These are phyloP conservation scores for Melinaea menophilus DNA, from an alignment of 2,888 invertebrate genomes.

Conservation along the genomic window DNA sequence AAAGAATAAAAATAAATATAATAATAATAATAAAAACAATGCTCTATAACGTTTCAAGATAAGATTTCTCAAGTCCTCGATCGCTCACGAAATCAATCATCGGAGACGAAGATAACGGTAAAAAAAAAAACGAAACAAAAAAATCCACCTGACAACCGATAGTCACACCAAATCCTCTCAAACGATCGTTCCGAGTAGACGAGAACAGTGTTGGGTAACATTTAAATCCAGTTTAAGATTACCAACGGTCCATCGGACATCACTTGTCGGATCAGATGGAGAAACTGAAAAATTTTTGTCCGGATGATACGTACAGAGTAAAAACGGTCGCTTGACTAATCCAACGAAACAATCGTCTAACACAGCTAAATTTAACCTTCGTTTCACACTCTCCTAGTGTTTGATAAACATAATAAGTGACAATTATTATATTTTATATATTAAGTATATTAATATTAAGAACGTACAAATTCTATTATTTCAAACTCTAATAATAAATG, in stretches of 20 bases:
- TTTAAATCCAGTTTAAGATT: slow-evolving; percentile 47
- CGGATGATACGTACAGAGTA: slow-evolving; percentile 29
- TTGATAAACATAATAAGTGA: slow-evolving; percentile 8
- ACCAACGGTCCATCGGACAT: slow-evolving; percentile 25
- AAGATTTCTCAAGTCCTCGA: background rate
- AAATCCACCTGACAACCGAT: slow-evolving; percentile 50
- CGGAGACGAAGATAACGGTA: slow-evolving; percentile 17
- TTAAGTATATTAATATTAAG: background rate
- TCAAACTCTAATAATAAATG: too few relatives aligned
- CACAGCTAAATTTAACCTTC: slow-evolving; percentile 29
- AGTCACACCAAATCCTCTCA: slow-evolving; percentile 48
- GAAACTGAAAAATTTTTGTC: slow-evolving; percentile 23
- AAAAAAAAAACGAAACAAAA: slow-evolving; percentile 19
- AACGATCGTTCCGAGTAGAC: slow-evolving; percentile 56
- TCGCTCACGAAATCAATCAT: slow-evolving; percentile 5
- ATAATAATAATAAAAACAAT: too few relatives aligned
- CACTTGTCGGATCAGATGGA: slow-evolving; percentile 17
- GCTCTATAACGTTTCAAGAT: background rate
- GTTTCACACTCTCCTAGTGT: slow-evolving; percentile 17
- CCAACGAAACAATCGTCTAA: slow-evolving; percentile 28
- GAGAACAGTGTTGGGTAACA: slow-evolving; percentile 56
- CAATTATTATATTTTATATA: background rate
- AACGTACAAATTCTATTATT: too few relatives aligned
- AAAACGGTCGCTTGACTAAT: slow-evolving; percentile 28
- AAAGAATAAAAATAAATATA: too few relatives aligned